These are phyloP conservation scores for Rhinolophus ferrumequinum DNA, from an alignment of 2,113 vertebrate species.

Conservation along the genomic window DNA sequence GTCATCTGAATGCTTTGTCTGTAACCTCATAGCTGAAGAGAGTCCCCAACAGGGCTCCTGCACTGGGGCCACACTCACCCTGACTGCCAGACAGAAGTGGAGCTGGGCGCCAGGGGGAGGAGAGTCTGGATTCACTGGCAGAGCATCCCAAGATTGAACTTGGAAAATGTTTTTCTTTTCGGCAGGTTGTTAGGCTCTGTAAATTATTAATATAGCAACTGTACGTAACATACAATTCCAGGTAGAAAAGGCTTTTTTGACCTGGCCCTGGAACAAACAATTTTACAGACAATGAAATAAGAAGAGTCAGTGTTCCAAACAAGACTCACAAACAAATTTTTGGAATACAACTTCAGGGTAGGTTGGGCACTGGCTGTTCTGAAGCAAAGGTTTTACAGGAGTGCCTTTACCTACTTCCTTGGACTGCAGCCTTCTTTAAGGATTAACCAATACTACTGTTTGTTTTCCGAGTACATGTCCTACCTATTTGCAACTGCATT, in stretches of 20 bases:
- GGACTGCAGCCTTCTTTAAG: not conserved
- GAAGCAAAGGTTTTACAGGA: not conserved
- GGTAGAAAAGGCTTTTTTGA: not conserved
- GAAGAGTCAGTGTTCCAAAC: slow-evolving; percentile 1
- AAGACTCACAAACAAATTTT: not conserved
- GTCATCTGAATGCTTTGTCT: not conserved
- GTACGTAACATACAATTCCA: not conserved
- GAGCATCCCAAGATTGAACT: not conserved
- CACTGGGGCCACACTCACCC: not conserved
- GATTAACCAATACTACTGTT: not conserved
- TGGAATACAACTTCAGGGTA: not conserved
- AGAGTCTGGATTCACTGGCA: not conserved
- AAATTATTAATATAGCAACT: not conserved
- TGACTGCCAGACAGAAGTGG: not conserved
- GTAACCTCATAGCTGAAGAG: not conserved
- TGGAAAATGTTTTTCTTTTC: not conserved
- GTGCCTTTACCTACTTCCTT: rapidly evolving
- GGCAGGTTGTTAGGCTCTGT: not conserved
- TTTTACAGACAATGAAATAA: not conserved
- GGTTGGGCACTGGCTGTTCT: not conserved
- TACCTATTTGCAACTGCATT: not conserved
- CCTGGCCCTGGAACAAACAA: not conserved
- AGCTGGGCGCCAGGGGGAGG: not conserved
- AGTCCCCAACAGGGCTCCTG: not conserved
- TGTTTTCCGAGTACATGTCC: not conserved